These are phyloP conservation scores for Sus scrofa DNA, from an alignment of 2,113 vertebrate species.

Conservation along the genomic window T2T-Sscrofa CM000813.6:97490501-97491000, in stretches of 20 bases:
- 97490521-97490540: neutral
- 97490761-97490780: neutral
- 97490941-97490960: too few species aligned
- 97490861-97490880: neutral
- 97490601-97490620: neutral
- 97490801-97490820: conserved; percentile 20
- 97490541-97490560: neutral
- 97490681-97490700: neutral
- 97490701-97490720: rapidly evolving
- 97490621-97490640: neutral
- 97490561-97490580: neutral
- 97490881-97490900: neutral
- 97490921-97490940: too few species aligned
- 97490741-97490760: neutral
- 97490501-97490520: neutral
- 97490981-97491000: too few species aligned
- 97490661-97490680: neutral
- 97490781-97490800: neutral
- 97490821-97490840: conserved; percentile 25
- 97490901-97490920: too few species aligned
- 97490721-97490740: neutral
- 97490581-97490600: neutral
- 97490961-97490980: too few species aligned
- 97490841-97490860: neutral
- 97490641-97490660: rapidly evolving